Conservation (phyloP, 2,113 vertebrate species). For the Pseudopipra pipra region DNA sequence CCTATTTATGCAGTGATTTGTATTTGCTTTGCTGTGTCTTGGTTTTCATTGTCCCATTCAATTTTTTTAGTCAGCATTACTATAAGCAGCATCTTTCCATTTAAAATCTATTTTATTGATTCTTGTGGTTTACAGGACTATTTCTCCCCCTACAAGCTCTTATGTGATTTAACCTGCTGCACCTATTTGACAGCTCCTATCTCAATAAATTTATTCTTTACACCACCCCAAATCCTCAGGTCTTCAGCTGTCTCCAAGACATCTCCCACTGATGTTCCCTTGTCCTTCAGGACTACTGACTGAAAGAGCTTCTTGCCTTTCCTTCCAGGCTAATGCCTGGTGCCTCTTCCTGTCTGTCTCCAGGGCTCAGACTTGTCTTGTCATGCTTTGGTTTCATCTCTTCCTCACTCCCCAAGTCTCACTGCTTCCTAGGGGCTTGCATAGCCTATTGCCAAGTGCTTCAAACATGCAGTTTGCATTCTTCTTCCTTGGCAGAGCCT, state of each 20-base stretch:
- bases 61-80: background rate
- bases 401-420: background rate
- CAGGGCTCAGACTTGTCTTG: background rate
- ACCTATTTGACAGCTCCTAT: background rate
- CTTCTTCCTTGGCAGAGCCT: constrained; percentile 20
- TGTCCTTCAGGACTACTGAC: background rate
- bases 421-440: background rate
- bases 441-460: background rate
- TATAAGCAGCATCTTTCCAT: background rate
- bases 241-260: background rate
- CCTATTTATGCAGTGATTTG: background rate
- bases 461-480: background rate
- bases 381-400: background rate
- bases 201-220: background rate
- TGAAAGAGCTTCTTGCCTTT: background rate
- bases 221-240: background rate
- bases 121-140: background rate
- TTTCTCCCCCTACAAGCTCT: background rate
- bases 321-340: background rate
- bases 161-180: background rate
- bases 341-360: background rate
- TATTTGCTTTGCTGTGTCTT: background rate
- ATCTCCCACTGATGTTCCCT: background rate
- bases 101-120: background rate
- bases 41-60: background rate